Conservation (phyloP, 2,888 invertebrate species). For the Chrysina gloriosa region DNA sequence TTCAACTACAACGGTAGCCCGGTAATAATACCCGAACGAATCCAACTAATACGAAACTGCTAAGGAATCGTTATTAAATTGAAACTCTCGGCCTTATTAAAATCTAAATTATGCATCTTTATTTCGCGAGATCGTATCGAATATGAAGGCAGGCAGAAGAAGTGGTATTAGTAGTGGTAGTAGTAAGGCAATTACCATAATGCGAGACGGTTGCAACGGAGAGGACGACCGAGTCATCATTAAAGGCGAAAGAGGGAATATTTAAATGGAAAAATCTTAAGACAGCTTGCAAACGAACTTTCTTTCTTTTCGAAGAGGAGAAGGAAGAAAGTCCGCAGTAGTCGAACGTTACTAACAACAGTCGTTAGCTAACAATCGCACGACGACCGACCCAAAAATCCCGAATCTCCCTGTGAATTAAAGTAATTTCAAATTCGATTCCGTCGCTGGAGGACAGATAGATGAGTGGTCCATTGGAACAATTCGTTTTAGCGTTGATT, state of each 20-base stretch:
- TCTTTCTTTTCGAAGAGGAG: not conserved
- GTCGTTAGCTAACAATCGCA: slow-evolving; percentile 62
- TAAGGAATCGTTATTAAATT: slow-evolving; percentile 20
- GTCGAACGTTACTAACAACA: slow-evolving; percentile 59
- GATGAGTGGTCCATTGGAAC: slow-evolving; percentile 65
- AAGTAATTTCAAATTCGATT: slow-evolving; percentile 68
- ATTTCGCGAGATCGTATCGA: slow-evolving; percentile 28
- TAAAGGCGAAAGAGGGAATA: slow-evolving; percentile 18
- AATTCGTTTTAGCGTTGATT: slow-evolving; percentile 60
- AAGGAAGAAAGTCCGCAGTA: slow-evolving; percentile 21
- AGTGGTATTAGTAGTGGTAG: slow-evolving; percentile 1
- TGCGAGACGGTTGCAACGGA: slow-evolving; percentile 14
- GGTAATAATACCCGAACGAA: slow-evolving; percentile 15
- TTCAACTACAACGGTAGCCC: slow-evolving; percentile 6
- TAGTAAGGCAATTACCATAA: slow-evolving; percentile 26
- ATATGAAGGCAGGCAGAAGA: not conserved
- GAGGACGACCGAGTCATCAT: slow-evolving; percentile 18
- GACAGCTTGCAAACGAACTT: not conserved
- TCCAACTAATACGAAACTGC: not conserved
- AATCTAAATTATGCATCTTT: slow-evolving; percentile 30
- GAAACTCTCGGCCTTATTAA: slow-evolving; percentile 26
- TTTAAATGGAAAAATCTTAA: slow-evolving; percentile 25
- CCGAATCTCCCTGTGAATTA: slow-evolving; percentile 66
- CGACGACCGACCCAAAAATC: slow-evolving; percentile 59
- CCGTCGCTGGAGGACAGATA: slow-evolving; percentile 66